phyloP scores from a whole-genome alignment of 2,113 vertebrate genomes.

The Propithecus coquereli region DNA sequence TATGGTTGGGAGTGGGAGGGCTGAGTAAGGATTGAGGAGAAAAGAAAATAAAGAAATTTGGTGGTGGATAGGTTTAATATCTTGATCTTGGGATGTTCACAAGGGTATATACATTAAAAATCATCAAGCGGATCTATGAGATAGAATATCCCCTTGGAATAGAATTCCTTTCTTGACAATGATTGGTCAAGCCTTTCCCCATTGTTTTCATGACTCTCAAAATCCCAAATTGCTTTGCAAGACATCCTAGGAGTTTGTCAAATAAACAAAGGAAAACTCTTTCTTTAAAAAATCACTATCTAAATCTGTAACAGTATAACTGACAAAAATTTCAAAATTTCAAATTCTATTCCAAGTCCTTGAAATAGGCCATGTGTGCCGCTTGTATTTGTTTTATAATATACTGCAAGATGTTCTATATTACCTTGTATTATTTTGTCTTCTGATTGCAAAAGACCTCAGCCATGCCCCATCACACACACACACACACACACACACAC shows the following conservation, averaged over 20 bases:
- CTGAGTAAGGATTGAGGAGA: neutral
- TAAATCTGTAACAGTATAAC: neutral
- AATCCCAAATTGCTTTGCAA: neutral
- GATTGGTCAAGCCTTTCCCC: rapidly evolving
- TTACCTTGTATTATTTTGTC: neutral
- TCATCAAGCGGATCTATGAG: neutral
- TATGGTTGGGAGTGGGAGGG: rapidly evolving
- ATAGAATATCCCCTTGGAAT: neutral
- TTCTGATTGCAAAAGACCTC: neutral
- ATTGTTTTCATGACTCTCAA: neutral
- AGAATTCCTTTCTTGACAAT: neutral
- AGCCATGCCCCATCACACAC: rapidly evolving
- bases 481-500: neutral
- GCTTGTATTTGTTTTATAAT: neutral
- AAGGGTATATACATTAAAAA: neutral
- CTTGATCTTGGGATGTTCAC: neutral
- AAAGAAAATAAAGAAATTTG: neutral
- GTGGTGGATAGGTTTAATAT: neutral
- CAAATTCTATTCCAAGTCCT: neutral
- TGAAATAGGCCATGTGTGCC: neutral
- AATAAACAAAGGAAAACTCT: neutral
- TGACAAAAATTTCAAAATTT: neutral
- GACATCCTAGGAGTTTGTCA: neutral
- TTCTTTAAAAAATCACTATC: neutral
- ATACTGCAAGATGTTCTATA: neutral